Evolutionary conservation across 2,113 vertebrate species (phyloP), one percentile per base, ranked within the genome.

Genomic region (Lycaon pictus): DNA sequence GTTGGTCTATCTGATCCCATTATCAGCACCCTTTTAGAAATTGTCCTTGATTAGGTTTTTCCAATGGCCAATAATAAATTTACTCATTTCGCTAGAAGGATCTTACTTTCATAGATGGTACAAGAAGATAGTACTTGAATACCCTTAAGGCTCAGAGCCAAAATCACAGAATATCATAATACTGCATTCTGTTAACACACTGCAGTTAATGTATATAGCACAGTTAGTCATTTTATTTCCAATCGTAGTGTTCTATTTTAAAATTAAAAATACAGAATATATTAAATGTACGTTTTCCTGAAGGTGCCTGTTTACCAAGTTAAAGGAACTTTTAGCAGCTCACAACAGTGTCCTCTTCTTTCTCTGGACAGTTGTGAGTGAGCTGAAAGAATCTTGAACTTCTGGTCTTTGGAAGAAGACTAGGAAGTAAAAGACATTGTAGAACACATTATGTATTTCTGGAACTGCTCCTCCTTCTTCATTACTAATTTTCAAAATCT

Each of bases 401-500:
- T 67, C 81, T 74, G 9, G 60, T 83, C n/a, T 53, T 76, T 37
- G n/a, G 43, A 20, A 82, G 43, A 76, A 77, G 12, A 51, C 43
- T 48, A 94, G 67, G 55, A 77, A 62, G 48, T 25, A 32, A 55
- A 88, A 62, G 56, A 56, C 35, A 35, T 67, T 23, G 35, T 69
- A 25, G 9, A 58, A 56, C 17, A 27, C 5, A 22, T 53, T 51
- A 53, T 23, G 12, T 16, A 23, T 76, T 79, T 94, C 67, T 84
- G 37, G 4, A 15, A 13, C 86, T 25, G 51, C 76, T 71, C 23
- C 53, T 95, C 56, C 51, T 88, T 85, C 77, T 37, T 86, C 35
- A 16, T 93, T 67, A 17, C 19, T 76, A 65, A 93, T 91, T 88
- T 97, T 86, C 25, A 87, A 89, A 90, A 77, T 94, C 48, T 92